Conservation (phyloP, 1,140 invertebrate species). For the Lordiphosa mommai region DNA sequence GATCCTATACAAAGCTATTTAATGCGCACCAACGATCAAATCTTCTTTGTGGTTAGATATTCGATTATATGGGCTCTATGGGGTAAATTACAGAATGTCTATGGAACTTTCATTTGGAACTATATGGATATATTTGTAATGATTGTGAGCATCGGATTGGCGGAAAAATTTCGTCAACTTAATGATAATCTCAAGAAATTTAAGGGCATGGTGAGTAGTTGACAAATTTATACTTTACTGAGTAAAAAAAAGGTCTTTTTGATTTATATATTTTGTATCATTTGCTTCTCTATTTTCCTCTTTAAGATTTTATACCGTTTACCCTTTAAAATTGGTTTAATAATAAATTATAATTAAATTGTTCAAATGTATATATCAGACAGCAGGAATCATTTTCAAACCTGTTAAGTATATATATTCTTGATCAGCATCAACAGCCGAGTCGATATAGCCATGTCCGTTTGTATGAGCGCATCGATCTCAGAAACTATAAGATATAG, state of each 20-base stretch:
- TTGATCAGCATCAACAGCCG: no score
- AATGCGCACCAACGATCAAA: constrained; percentile 54
- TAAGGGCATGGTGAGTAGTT: constrained; percentile 73
- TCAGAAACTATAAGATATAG: no score
- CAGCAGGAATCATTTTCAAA: no score
- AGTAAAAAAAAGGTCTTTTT: neutral
- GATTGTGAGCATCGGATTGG: constrained; percentile 71
- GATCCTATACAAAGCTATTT: constrained; percentile 70
- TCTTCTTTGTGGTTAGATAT: constrained; percentile 58
- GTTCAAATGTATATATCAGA: no score
- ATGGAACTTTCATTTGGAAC: constrained; percentile 72
- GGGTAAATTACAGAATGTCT: constrained; percentile 66
- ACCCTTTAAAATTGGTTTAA: no score
- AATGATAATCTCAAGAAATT: constrained; percentile 67
- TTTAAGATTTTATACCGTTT: no score
- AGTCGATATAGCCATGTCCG: no score
- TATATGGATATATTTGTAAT: constrained; percentile 79
- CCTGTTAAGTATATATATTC: no score
- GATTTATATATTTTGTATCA: neutral
- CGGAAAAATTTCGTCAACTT: constrained; percentile 59
- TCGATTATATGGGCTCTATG: constrained; percentile 42
- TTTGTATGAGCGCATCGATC: no score
- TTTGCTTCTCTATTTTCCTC: neutral
- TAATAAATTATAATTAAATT: no score
- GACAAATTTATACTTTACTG: no score